phyloP scores from a whole-genome alignment of 2,113 vertebrate species.

The Rhegmatorhina hoffmannsi region DNA sequence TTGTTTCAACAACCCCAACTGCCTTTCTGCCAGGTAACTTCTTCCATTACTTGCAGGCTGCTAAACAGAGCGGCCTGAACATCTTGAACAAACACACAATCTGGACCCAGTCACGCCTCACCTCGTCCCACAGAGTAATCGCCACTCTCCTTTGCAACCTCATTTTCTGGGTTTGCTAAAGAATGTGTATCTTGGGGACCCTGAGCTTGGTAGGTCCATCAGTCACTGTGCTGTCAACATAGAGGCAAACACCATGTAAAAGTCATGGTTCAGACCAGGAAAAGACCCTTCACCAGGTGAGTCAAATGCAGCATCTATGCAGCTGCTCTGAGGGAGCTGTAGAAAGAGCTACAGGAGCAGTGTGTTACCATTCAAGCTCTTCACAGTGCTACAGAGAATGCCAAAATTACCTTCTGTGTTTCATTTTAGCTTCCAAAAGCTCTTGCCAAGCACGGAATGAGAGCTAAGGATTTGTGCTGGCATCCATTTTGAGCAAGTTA shows the following conservation, averaged over 20 bases:
- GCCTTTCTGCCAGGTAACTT: neutral
- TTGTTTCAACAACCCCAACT: neutral
- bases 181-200: neutral
- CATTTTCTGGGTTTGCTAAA: neutral
- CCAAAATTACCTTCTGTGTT: conserved; percentile 1
- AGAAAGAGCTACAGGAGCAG: neutral
- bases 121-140: neutral
- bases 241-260: neutral
- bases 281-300: neutral
- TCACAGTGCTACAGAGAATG: neutral
- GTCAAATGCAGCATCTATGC: neutral
- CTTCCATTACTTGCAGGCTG: neutral
- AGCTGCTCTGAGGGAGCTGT: neutral
- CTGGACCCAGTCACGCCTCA: neutral
- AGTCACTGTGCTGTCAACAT: fast-evolving
- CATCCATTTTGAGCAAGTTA: conserved; percentile 19
- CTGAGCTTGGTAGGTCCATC: neutral
- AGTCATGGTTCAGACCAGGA: neutral
- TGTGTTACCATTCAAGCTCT: neutral
- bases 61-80: neutral
- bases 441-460: neutral
- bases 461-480: neutral
- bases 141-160: neutral
- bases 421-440: neutral
- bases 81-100: neutral